Evolutionary conservation across 2,888 invertebrate species (phyloP), one percentile per base, ranked within the genome.

Genomic region (Globia sparganii): DNA sequence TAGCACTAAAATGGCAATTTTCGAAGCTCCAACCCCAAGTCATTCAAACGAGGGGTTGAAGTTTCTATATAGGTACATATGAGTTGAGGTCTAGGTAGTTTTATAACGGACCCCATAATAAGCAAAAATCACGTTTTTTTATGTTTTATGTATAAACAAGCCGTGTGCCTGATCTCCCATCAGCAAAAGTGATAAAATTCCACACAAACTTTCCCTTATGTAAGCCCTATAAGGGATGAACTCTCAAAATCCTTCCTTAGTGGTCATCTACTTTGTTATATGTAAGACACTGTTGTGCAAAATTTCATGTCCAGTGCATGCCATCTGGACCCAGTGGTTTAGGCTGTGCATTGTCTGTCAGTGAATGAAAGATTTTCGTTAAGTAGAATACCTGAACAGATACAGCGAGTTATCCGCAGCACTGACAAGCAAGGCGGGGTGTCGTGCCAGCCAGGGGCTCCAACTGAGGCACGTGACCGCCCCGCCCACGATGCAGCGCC

Each of bases 381-480:
- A 21, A 46, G 49, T 21, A 49, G 21, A 49, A 49, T 56, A 87
- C 97, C 97, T 86, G 94, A 97, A 98, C 43, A 99, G 94, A 81
- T 97, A 97, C 21, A 99, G 97, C 49, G 97, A 97, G 96, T 98
- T 98, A 89, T 98, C 97, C 13, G 98, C 97, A 88, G 98, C 97
- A 95, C 98, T 98, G 83, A 98, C 98, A 34, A 99, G 97, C 75
- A 99, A 95, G 67, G 98, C 97, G 58, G 98, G 98, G 93, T 98
- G 98, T 6, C 98, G 95, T 89, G 98, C 98, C 75, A 98, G 97
- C 98, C 98, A 98, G 15, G 98, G 97, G 90, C 98, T 97, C 96
- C 98, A 98, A 86, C 98, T 97, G 77, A 99, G 97, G 94, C 98
- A 97, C 6, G 98, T 97, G 75, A 98, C 97, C 72, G 98, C 97